phyloP scores from a whole-genome alignment of 1,140 invertebrate species.

The honey bee (Apis mellifera) region Amel_HAv3.1 CM009933.2:11521501-11522000 shows the following conservation, averaged over 20 bases:
- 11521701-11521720: constrained; percentile 30
- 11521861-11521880: constrained; percentile 74
- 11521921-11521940: constrained; percentile 80
- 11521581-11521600: neutral
- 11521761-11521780: constrained; percentile 60
- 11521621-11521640: too few relatives aligned
- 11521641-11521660: neutral
- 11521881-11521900: constrained; percentile 81
- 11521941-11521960: constrained; percentile 78
- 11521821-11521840: constrained; percentile 60
- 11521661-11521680: neutral
- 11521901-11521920: constrained; percentile 79
- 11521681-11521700: constrained; percentile 39
- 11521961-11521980: constrained; percentile 59
- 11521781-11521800: constrained; percentile 69
- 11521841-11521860: constrained; percentile 44
- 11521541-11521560: neutral
- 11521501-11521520: neutral
- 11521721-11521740: constrained; percentile 1
- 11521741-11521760: constrained; percentile 26
- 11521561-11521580: neutral
- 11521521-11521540: too few relatives aligned
- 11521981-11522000: constrained; percentile 17
- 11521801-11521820: constrained; percentile 70
- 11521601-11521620: neutral